Evolutionary conservation across 2,888 invertebrate genomes (phyloP).

Genomic region (Tolmerus cingulatus): DNA sequence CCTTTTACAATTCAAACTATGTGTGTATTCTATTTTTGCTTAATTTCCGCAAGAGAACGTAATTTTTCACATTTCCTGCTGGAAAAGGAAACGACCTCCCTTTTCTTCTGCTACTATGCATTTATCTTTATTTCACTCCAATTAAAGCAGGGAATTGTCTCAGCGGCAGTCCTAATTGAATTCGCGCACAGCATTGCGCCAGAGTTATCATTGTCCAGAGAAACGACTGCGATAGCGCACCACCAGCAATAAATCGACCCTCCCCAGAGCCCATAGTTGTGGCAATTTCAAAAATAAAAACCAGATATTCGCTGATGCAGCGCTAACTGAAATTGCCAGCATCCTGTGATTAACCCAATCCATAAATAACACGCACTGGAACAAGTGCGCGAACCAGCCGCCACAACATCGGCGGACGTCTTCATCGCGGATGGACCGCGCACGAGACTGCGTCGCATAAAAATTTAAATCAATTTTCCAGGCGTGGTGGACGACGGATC

Average conservation of each 20-base stretch:
- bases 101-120: neutral
- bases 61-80: neutral
- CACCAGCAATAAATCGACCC: neutral
- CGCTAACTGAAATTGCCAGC: neutral
- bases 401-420: neutral
- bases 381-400: neutral
- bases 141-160: neutral
- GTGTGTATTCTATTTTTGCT: neutral
- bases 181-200: neutral
- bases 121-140: neutral
- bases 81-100: neutral
- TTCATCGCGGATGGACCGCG: neutral
- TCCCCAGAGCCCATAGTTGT: neutral
- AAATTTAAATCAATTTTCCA: neutral
- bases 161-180: neutral
- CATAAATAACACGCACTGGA: neutral
- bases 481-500: neutral
- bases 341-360: neutral
- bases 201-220: neutral
- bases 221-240: neutral
- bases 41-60: neutral
- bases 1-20: neutral
- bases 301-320: neutral
- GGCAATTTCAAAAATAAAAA: neutral
- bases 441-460: neutral